These are phyloP conservation scores for Pangasianodon hypophthalmus DNA, from an alignment of 2,113 vertebrate species.

Conservation along the genomic window DNA sequence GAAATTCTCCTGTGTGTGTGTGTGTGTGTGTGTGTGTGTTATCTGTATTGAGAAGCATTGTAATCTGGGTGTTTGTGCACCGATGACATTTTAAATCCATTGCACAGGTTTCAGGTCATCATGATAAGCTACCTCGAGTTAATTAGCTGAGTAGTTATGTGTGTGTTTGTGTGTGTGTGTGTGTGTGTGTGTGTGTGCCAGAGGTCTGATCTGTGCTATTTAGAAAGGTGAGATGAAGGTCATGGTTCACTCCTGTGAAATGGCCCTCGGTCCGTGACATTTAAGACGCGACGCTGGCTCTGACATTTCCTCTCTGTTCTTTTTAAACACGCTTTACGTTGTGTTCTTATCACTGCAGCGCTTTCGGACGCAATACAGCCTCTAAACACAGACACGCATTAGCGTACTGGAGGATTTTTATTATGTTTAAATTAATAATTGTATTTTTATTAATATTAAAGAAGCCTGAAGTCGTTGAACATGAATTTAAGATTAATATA, in stretches of 20 bases:
- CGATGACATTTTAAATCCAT: conserved; percentile 44
- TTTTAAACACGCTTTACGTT: neutral
- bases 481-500: neutral
- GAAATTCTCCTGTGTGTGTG: neutral
- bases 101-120: conserved; percentile 45
- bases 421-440: neutral
- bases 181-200: neutral
- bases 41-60: neutral
- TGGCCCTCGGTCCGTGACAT: conserved; percentile 8
- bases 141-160: conserved; percentile 15
- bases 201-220: conserved; percentile 25
- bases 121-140: conserved; percentile 5
- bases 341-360: neutral
- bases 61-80: conserved; percentile 12
- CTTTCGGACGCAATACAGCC: neutral
- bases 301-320: conserved; percentile 19
- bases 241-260: conserved; percentile 1
- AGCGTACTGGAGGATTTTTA: neutral
- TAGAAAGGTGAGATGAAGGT: conserved; percentile 30
- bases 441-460: neutral
- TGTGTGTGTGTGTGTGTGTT: neutral
- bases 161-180: neutral
- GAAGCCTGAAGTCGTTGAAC: neutral
- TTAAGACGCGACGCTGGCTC: neutral
- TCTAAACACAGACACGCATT: neutral